phyloP scores from a whole-genome alignment of 1,140 invertebrate species.

The Bombus waltoni region DNA sequence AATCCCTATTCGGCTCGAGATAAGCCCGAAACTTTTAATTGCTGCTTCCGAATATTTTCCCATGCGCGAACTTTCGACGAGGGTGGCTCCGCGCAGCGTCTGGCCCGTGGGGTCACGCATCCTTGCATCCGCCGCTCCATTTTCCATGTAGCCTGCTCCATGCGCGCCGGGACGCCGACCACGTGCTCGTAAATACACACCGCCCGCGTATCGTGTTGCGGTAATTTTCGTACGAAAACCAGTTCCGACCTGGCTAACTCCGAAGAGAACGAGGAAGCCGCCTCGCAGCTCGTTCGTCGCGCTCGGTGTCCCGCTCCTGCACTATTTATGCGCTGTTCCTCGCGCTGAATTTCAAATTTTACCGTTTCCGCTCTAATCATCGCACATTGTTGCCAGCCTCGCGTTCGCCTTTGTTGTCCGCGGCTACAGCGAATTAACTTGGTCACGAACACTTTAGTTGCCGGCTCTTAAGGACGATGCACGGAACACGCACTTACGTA shows the following conservation, averaged over 20 bases:
- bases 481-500: not conserved
- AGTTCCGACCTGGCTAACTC: slow-evolving; percentile 8
- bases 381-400: slow-evolving; percentile 25
- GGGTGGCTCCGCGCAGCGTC: slow-evolving; percentile 21
- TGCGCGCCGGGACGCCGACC: not conserved
- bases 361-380: slow-evolving; percentile 66
- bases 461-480: not conserved
- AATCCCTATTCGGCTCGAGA: slow-evolving; percentile 24
- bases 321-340: slow-evolving; percentile 71
- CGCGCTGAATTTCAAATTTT: slow-evolving; percentile 75
- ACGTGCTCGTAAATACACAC: slow-evolving; percentile 45
- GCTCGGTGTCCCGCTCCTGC: slow-evolving; percentile 51
- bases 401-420: not conserved
- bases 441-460: not conserved
- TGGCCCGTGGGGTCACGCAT: slow-evolving; percentile 45
- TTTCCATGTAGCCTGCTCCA: not conserved
- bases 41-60: slow-evolving; percentile 38
- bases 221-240: slow-evolving; percentile 57
- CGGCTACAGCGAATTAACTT: not conserved
- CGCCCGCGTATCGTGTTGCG: slow-evolving; percentile 14
- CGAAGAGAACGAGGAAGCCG: slow-evolving; percentile 33
- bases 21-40: slow-evolving; percentile 47
- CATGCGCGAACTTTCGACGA: not conserved
- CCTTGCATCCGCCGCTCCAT: slow-evolving; percentile 37
- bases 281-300: slow-evolving; percentile 53